Base-by-base conservation (phyloP, 2,888 invertebrate species). In the Fragum whitleyi region DNA sequence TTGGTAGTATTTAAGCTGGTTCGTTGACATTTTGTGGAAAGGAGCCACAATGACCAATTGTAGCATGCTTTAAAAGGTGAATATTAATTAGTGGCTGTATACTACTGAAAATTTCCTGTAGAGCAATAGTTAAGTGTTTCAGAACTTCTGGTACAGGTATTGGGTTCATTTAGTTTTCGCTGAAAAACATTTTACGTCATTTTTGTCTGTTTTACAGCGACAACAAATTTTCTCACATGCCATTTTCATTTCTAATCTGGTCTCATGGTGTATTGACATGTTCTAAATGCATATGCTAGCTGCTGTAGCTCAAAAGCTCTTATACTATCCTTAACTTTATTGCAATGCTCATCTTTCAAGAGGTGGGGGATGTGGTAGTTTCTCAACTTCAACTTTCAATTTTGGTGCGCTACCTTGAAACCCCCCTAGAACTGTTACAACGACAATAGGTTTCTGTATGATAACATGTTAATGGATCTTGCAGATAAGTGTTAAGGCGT, bases 141-240 rank as follows among this genome's bases (percentile, higher is more conserved):
- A 77, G 39, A 23, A 74, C 42, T n/a, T n/a, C 19, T 39, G 77
- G 77, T 32, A 73, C 3, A 3, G 2, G 6, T 42, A 29, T 36
- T 26, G 80, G 83, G 61, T 83, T 61, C 77, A 86, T 85, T 29
- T 78, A 80, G 61, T 86, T 86, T 53, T 75, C 72, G 39, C 26
- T 3, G 1, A 79, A 86, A 70, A 85, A 86, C 73, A 82, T 74
- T 80, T 79, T 23, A 80, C 53, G n/a, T 72, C 53, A 47, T 71
- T 47, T 70, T 69, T 79, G n/a, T 82, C 81, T 51, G 2, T 39
- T 36, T 16, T 19, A 32, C 77, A 77, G 9, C 74, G n/a, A n/a
- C n/a, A n/a, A n/a, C n/a, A n/a, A n/a, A 29, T 39, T 36, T 61
- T 29, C 81, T 77, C 16, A 59, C 69, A 23, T 61, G 51, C 16